These are phyloP conservation scores for Eulemur mongoz DNA, from an alignment of 2,797 vertebrate species.

Conservation along the genomic window DNA sequence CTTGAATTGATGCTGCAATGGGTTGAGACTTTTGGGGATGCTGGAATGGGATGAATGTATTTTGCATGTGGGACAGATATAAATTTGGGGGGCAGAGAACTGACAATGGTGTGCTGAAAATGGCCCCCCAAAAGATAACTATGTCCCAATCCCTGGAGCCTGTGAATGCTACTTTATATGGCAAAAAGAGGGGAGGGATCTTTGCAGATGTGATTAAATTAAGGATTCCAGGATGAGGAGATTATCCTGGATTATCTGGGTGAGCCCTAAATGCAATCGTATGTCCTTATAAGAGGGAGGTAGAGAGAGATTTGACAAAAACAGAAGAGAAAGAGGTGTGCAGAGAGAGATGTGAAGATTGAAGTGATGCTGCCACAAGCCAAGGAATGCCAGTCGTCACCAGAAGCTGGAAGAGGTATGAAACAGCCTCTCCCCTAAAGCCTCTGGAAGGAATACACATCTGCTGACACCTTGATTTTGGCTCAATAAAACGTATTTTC, in stretches of 20 bases:
- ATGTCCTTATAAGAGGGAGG: neutral
- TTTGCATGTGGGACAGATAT: neutral
- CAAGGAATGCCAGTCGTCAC: neutral
- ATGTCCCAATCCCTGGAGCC: neutral
- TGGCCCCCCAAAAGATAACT: neutral
- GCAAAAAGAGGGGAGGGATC: neutral
- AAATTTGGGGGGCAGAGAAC: neutral
- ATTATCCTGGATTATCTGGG: neutral
- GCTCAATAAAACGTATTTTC: neutral
- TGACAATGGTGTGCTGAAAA: neutral
- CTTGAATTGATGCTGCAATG: neutral
- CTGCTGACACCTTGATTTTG: neutral
- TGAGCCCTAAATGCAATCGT: neutral
- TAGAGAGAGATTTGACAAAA: neutral
- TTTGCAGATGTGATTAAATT: neutral
- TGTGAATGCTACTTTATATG: neutral
- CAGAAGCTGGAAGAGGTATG: neutral
- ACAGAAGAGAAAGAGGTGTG: neutral
- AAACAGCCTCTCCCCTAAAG: neutral
- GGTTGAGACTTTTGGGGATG: neutral
- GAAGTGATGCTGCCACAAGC: neutral
- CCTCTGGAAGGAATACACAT: neutral
- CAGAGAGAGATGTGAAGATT: neutral
- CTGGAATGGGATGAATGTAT: neutral
- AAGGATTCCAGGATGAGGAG: neutral